Percentiles rank a stretch among this genome's conserved stretches.
phyloP scores from a whole-genome alignment of 2,888 invertebrate species.

The Hirtodrosophila histrioides region DNA sequence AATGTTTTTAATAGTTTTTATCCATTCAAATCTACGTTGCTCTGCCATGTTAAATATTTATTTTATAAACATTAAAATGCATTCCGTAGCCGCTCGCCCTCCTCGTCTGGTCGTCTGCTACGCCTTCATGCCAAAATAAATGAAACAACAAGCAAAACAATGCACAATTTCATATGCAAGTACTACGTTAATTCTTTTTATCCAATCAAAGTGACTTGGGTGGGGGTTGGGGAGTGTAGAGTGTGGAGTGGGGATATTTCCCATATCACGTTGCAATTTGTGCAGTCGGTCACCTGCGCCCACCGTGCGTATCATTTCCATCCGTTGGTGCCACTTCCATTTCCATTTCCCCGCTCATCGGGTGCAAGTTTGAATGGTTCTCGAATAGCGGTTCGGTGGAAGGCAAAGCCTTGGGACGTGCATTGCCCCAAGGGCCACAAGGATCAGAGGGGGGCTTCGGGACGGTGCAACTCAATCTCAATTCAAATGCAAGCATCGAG shows the following conservation, averaged over 20 bases:
- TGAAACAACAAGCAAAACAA: background rate
- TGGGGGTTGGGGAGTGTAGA: too few species aligned
- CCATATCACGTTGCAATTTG: conserved; percentile 60
- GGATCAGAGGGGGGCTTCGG: background rate
- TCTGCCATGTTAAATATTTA: conserved; percentile 53
- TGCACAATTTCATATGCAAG: too few species aligned
- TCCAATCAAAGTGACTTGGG: too few species aligned
- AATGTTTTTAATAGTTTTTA: conserved; percentile 5
- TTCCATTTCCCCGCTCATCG: conserved; percentile 27
- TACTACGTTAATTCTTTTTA: conserved; percentile 1
- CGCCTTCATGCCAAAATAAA: too few species aligned
- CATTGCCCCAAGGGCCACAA: conserved; percentile 42
- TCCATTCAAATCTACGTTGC: conserved; percentile 16
- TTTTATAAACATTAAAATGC: conserved; percentile 54
- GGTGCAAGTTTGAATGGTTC: conserved; percentile 34
- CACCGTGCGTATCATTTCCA: conserved; percentile 63
- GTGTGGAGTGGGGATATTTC: background rate
- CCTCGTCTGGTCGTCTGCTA: too few species aligned
- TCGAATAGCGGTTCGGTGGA: conserved; percentile 47
- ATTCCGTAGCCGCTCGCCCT: conserved; percentile 25
- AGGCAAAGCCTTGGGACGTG: conserved; percentile 71
- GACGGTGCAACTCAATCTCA: conserved; percentile 1
- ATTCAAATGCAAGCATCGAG: conserved; percentile 40
- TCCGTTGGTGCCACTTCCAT: conserved; percentile 22
- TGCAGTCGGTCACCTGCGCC: conserved; percentile 67